Base-by-base conservation (phyloP, 2,888 invertebrate species). In the Agrotis ipsilon region DNA sequence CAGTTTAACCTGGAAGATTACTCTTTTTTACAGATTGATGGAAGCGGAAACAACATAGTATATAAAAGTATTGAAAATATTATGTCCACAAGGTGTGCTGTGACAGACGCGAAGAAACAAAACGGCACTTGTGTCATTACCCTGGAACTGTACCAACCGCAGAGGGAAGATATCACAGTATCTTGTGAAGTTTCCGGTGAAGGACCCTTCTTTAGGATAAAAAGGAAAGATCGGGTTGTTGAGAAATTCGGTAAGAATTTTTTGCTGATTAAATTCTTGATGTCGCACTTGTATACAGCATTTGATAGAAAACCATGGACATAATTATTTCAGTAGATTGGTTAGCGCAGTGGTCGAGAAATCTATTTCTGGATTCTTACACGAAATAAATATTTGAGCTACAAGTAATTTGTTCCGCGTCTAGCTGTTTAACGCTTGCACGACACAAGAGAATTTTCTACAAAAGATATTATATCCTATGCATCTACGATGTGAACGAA, bases 161-260 rank as follows among this genome's bases (percentile, higher is more conserved):
- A 89, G 2, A 78, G 59, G 0, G 80, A 78, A 0, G 89, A 91
- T 64, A 83, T 91, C 24, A 85, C 71, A 0, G 91, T 89, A 73
- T 81, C 88, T 0, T 96, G 96, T 61, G 95, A 95, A 58, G 93
- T 93, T 2, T 95, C 95, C 0, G 96, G 95, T 0, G 96, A 96
- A 61, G 74, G 93, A 49, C 96, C 96, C 0, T 85, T 71, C 73
- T 96, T 96, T 59, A 83, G 85, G 39, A 88, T 91, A 7, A 87
- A 86, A 2, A 86, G 81, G n/a, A 83, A 89, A 58, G 87, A 87
- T 14, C 81, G 91, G n/a, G 45, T 83, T 13, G 82, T 94, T 19
- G 84, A 87, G 24, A 88, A 90, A 54, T 86, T 91, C 32, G 93
- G 96, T 96, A 75, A 91, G 90, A 9, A 3, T 43, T 48, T 71